These are phyloP conservation scores for Phorcus lineatus DNA, from an alignment of 2,888 invertebrate genomes.

Conservation along the genomic window DNA sequence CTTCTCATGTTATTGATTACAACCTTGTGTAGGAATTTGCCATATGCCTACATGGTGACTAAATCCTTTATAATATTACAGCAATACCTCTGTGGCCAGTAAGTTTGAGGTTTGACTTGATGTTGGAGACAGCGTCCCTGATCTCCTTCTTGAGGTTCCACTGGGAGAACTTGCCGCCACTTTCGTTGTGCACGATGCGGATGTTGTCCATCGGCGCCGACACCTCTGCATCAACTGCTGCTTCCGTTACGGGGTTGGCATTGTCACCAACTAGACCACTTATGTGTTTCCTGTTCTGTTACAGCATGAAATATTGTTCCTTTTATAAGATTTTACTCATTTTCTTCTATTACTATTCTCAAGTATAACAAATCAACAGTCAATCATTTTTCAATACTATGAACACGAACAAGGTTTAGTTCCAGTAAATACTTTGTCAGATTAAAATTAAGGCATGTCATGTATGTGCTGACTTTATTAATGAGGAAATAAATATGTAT, in stretches of 20 bases:
- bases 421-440: no score
- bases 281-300: neutral
- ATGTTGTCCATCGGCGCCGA: constrained; percentile 20
- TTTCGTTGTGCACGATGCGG: neutral
- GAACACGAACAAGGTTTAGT: no score
- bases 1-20: no score
- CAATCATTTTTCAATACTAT: no score
- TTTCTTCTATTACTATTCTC: no score
- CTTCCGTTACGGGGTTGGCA: neutral
- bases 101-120: constrained; percentile 25
- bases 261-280: constrained; percentile 35
- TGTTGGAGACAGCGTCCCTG: constrained; percentile 44
- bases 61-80: no score
- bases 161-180: constrained; percentile 36
- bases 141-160: constrained; percentile 55
- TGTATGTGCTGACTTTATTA: neutral
- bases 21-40: no score
- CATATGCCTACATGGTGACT: no score
- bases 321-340: no score
- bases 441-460: neutral
- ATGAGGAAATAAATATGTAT: neutral
- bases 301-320: neutral
- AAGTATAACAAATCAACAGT: no score
- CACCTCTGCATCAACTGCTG: neutral
- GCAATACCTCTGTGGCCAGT: neutral